Evolutionary conservation across 2,888 invertebrate genomes (phyloP).

Genomic region (Agrochola lota): DNA sequence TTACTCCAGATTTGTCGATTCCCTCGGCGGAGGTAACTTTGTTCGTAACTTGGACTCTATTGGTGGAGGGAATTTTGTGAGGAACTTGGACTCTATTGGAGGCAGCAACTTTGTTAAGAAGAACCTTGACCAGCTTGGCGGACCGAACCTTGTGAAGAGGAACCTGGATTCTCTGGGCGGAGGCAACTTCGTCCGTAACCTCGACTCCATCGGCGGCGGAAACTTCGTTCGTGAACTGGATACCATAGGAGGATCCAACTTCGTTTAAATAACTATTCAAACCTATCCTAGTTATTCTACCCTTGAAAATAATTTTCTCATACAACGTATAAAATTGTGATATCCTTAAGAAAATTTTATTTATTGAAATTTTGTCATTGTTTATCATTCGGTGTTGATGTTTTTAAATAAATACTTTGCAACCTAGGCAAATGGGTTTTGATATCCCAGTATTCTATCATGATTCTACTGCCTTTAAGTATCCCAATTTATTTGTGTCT

Average conservation of each 20-base stretch:
- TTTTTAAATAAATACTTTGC: slow-evolving; percentile 77
- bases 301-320: slow-evolving; percentile 60
- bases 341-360: slow-evolving; percentile 72
- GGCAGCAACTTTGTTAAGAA: slow-evolving; percentile 86
- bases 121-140: slow-evolving; percentile 85
- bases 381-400: slow-evolving; percentile 69
- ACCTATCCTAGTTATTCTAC: slow-evolving; percentile 55
- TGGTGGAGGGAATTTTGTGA: slow-evolving; percentile 86
- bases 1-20: slow-evolving; percentile 75
- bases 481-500: not conserved
- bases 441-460: slow-evolving; percentile 5
- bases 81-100: slow-evolving; percentile 83
- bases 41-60: slow-evolving; percentile 84
- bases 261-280: slow-evolving; percentile 74
- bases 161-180: slow-evolving; percentile 86
- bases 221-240: slow-evolving; percentile 86
- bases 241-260: slow-evolving; percentile 83
- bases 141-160: slow-evolving; percentile 84
- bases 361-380: slow-evolving; percentile 68
- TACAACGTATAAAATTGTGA: slow-evolving; percentile 78
- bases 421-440: slow-evolving; percentile 58
- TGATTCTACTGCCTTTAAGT: not conserved
- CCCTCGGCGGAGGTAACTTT: slow-evolving; percentile 83
- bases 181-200: slow-evolving; percentile 84
- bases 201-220: slow-evolving; percentile 89